Conservation (phyloP, 2,888 invertebrate genomes). For the Drosophila atripex region DNA sequence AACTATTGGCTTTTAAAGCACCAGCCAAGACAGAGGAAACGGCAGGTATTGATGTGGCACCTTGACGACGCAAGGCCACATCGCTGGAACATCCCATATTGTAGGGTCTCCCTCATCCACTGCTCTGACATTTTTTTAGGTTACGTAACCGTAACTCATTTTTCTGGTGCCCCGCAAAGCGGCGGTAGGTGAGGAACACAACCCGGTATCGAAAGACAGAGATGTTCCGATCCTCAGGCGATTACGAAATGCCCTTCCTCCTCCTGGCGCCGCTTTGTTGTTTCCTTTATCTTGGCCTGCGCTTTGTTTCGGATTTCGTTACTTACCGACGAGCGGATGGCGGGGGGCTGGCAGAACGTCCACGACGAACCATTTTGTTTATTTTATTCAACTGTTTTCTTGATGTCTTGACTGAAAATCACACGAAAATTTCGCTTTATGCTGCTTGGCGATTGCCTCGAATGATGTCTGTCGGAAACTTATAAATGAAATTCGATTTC, state of each 20-base stretch:
- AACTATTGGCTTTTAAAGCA: too few relatives aligned
- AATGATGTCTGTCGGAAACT: conserved; percentile 25
- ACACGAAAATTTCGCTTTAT: conserved; percentile 26
- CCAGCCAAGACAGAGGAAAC: too few relatives aligned
- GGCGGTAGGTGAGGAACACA: conserved; percentile 5
- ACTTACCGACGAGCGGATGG: conserved; percentile 87
- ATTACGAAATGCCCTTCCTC: conserved; percentile 25
- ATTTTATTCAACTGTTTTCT: conserved; percentile 23
- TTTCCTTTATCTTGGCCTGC: background rate
- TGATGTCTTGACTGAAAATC: conserved; percentile 22
- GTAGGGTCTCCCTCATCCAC: background rate
- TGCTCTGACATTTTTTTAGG: conserved; percentile 46
- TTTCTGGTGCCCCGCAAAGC: conserved; percentile 1
- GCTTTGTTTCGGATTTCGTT: conserved; percentile 25
- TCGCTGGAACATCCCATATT: background rate
- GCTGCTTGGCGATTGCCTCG: conserved; percentile 19
- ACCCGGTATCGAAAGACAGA: background rate
- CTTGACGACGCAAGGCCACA: background rate
- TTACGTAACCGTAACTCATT: conserved; percentile 64
- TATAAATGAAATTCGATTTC: conserved; percentile 29
- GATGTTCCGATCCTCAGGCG: conserved; percentile 6
- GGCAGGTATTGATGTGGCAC: too few relatives aligned
- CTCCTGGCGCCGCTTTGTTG: background rate
- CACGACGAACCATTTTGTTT: conserved; percentile 88
- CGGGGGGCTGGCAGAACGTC: conserved; percentile 89